Evolutionary conservation across 2,888 invertebrate genomes (phyloP).

Genomic region (Criorhina ranunculi): DNA sequence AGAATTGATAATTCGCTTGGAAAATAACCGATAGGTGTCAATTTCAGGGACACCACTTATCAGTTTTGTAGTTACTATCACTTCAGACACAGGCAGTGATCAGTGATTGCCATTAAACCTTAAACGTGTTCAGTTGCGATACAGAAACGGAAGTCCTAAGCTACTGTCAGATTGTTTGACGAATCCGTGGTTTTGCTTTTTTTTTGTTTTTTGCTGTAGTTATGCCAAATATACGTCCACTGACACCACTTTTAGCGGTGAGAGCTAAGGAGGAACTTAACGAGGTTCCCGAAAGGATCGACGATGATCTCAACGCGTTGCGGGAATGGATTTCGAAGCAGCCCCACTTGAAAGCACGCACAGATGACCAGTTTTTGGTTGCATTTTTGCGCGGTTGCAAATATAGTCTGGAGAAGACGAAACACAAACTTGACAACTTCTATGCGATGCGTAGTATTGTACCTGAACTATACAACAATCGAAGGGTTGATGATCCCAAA

Average conservation of each 20-base stretch:
- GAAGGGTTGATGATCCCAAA: conserved; percentile 81
- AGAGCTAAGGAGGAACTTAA: conserved; percentile 85
- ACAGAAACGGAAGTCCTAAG: background rate
- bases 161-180: background rate
- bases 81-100: background rate
- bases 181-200: background rate
- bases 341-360: conserved; percentile 84
- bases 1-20: background rate
- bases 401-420: conserved; percentile 86
- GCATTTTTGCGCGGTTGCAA: conserved; percentile 86
- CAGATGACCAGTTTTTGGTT: conserved; percentile 85
- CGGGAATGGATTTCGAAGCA: conserved; percentile 86
- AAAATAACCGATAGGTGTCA: background rate
- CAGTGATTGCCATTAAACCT: conserved; percentile 19
- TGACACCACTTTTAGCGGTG: conserved; percentile 80
- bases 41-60: background rate
- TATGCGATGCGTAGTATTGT: conserved; percentile 86
- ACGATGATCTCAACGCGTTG: conserved; percentile 83
- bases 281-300: conserved; percentile 84
- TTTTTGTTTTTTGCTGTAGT: background rate
- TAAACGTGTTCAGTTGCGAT: conserved; percentile 14
- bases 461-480: conserved; percentile 86
- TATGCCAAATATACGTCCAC: conserved; percentile 81
- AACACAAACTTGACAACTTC: conserved; percentile 86
- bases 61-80: background rate